Base-by-base conservation (phyloP, 2,888 invertebrate genomes). In the Disparrhopalites patrizii region DNA sequence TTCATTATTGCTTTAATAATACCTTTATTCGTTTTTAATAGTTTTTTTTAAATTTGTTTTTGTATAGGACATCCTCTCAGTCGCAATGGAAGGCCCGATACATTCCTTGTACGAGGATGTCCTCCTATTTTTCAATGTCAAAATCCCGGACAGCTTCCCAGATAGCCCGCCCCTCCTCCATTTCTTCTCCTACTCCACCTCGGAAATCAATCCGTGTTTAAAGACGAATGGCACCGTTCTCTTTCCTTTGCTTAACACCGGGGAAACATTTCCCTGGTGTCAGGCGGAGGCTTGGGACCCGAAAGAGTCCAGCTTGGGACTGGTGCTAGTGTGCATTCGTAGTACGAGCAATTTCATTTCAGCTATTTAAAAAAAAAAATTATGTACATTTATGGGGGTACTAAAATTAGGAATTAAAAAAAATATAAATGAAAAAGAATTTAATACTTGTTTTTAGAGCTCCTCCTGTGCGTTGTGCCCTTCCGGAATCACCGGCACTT, bases 281-380 rank as follows among this genome's bases (percentile, higher is more conserved):
- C 23, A 40, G 2, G 18, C 30, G 30, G 64, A 64, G 10, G 25
- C 18, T 7, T 64, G 64, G 63, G 57, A 57, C 18, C 30, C 50
- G 2, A 25, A 28, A 4, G 64, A 64, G n/a, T 33, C 55, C 2
- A 50, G 50, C 2, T 13, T 64, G n/a, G 64, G 57, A 1, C 30
- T 64, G 3, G 50, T 64, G 25, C 27, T 64, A 3, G 51, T 30
- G 13, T 56, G 56, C 30, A 47, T 64, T 64, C 64, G 51, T 27
- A 64, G 63, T 63, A 63, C 33, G 33, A 20, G 8, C 5, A 43
- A 43, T 43, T 18, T 36, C 15, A 10, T 36, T 36, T 36, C 8
- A 10, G 7, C 36, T 10, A n/a, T n/a, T n/a, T n/a, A n/a, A n/a
- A n/a, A n/a, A n/a, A n/a, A n/a, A n/a, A n/a, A n/a, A n/a, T n/a